Conservation (phyloP, 2,797 vertebrate genomes). For the Natrix natrix region DNA sequence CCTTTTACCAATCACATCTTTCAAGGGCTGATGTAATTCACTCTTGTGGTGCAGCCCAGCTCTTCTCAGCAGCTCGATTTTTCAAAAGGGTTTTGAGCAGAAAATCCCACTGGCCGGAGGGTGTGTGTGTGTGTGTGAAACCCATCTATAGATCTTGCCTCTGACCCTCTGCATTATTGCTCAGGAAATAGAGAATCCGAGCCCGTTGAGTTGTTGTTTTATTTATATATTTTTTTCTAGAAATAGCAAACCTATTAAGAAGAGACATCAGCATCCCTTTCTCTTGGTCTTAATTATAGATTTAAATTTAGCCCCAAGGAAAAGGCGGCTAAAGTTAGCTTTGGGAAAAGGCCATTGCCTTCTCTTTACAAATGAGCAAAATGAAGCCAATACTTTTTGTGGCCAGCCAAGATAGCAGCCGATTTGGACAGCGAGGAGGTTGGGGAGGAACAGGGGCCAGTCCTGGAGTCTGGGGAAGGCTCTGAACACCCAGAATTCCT, state of each 20-base stretch:
- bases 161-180: not conserved
- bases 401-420: too few species aligned
- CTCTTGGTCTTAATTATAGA: slow-evolving; percentile 13
- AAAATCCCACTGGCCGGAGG: not conserved
- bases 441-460: too few species aligned
- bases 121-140: too few species aligned
- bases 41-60: too few species aligned
- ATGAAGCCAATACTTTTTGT: not conserved
- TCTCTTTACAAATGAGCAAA: not conserved
- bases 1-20: too few species aligned
- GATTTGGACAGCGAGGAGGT: too few species aligned
- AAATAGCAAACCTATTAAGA: slow-evolving; percentile 2
- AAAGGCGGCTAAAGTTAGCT: slow-evolving; percentile 20
- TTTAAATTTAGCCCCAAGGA: slow-evolving; percentile 11
- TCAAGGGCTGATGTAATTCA: not conserved
- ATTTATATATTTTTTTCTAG: not conserved
- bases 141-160: not conserved
- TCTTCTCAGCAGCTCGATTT: not conserved
- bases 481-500: not conserved
- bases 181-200: not conserved
- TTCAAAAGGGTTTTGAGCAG: not conserved
- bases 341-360: not conserved
- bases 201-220: not conserved
- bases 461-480: too few species aligned
- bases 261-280: not conserved